Base-by-base conservation (phyloP, 2,888 invertebrate species). In the Willowsia nigromaculata region DNA sequence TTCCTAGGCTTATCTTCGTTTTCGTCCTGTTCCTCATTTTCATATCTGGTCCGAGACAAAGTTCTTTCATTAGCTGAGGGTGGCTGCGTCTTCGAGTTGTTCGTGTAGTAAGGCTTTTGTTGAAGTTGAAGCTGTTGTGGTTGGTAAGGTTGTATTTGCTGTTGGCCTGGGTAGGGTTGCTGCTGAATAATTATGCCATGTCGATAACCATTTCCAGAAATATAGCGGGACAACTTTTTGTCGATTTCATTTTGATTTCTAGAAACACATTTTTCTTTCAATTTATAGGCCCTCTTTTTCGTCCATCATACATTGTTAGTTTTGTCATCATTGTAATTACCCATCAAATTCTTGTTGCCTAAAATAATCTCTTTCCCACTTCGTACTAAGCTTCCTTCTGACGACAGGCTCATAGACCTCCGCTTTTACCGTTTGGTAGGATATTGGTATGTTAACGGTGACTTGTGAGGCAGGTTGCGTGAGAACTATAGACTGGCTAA, bases 321-420 rank as follows among this genome's bases (percentile, higher is more conserved):
- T n/a, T n/a, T n/a, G n/a, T n/a, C n/a, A 40, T 11, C 6, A 40
- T 7, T 68, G 37, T 68, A 40, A 68, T 59, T 91, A 92, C 91
- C 92, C 91, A 81, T 92, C 92, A 76, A 88, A 90, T 25, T 92
- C 90, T 59, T 91, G 92, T 22, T 90, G 86, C 27, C 86, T 80
- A 59, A 90, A 91, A 59, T 91, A 91, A 90, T 91, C 91, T 89
- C 91, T 74, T 68, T 91, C 91, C 92, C 92, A 91, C 33, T 92
- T 92, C 0, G 90, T 87, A 83, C 90, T 91, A 30, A 91, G 47
- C 81, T 91, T 92, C 84, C 90, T 92, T 11, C 92, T 71, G 18
- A 92, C 84, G 4, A 92, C 83, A n/a, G 90, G 90, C 83, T 92
- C 92, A 85, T 91, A 92, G n/a, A 92, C 91, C 89, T 92, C 92